Conservation (phyloP, 2,888 invertebrate genomes). For the Polylopha cassiicola region DNA sequence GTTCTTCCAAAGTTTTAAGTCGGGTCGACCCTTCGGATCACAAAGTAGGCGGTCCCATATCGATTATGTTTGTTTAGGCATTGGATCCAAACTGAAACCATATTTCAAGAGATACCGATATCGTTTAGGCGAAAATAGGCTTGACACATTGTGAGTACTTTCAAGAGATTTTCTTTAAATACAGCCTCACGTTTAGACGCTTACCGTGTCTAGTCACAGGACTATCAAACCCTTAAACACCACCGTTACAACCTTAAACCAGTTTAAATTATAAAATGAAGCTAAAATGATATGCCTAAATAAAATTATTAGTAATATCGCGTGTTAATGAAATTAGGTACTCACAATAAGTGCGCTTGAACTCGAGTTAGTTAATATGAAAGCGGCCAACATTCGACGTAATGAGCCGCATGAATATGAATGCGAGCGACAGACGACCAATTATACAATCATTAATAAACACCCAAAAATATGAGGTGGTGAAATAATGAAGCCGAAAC, state of each 20-base stretch:
- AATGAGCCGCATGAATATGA: slow-evolving; percentile 48
- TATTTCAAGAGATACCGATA: slow-evolving; percentile 30
- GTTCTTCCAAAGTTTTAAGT: slow-evolving; percentile 26
- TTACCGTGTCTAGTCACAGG: no score
- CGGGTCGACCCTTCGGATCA: slow-evolving; percentile 22
- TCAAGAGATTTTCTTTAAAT: slow-evolving; percentile 7
- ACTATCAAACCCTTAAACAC: no score
- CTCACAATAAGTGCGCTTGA: no score
- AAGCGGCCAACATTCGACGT: slow-evolving; percentile 25
- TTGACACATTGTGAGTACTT: slow-evolving; percentile 5
- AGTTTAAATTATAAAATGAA: no score
- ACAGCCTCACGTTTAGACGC: no score
- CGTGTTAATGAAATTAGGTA: no score
- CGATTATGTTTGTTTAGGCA: slow-evolving; percentile 45
- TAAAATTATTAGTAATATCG: no score
- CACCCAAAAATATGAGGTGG: slow-evolving; percentile 60
- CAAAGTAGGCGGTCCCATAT: slow-evolving; percentile 32
- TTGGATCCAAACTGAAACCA: slow-evolving; percentile 39
- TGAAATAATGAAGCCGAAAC: slow-evolving; percentile 42
- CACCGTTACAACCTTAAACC: no score
- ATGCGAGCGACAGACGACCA: slow-evolving; percentile 52
- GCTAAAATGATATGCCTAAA: no score
- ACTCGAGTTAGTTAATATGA: slow-evolving; percentile 15
- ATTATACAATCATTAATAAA: slow-evolving; percentile 69
- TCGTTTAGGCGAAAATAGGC: slow-evolving; percentile 4